phyloP scores from a whole-genome alignment of 2,113 vertebrate genomes.

The Cyanoderma ruficeps region DNA sequence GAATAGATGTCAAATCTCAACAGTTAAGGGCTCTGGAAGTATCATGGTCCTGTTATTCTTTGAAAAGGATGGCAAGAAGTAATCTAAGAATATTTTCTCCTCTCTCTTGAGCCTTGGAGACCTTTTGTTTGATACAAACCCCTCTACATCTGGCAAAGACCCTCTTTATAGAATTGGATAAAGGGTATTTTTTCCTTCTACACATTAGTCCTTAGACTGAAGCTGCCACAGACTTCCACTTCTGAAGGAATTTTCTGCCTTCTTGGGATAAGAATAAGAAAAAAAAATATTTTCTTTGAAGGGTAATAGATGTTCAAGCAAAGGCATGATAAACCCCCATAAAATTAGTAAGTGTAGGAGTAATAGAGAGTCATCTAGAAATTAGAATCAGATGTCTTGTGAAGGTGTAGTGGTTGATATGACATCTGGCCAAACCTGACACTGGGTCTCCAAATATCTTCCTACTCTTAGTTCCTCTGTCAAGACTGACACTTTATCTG shows the following conservation, averaged over 20 bases:
- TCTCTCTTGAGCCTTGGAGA: neutral
- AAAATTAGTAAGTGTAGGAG: neutral
- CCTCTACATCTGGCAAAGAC: neutral
- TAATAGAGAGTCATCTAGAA: neutral
- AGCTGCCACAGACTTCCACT: neutral
- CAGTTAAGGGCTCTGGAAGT: neutral
- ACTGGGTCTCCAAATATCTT: neutral
- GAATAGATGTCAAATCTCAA: neutral
- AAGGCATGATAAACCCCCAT: neutral
- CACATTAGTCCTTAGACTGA: neutral
- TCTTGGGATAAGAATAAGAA: neutral
- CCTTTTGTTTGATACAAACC: neutral
- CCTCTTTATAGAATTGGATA: neutral
- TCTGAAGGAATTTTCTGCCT: neutral
- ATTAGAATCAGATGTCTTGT: neutral
- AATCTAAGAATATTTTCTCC: neutral
- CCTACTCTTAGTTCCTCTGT: neutral
- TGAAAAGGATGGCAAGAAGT: neutral
- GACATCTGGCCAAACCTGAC: neutral
- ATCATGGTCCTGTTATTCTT: neutral
- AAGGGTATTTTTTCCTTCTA: neutral
- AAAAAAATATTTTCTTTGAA: neutral
- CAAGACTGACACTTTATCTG: neutral
- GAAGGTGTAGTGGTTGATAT: neutral
- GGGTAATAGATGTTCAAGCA: neutral